phyloP scores from a whole-genome alignment of 2,888 invertebrate species.

The Charanyca ferruginea region DNA sequence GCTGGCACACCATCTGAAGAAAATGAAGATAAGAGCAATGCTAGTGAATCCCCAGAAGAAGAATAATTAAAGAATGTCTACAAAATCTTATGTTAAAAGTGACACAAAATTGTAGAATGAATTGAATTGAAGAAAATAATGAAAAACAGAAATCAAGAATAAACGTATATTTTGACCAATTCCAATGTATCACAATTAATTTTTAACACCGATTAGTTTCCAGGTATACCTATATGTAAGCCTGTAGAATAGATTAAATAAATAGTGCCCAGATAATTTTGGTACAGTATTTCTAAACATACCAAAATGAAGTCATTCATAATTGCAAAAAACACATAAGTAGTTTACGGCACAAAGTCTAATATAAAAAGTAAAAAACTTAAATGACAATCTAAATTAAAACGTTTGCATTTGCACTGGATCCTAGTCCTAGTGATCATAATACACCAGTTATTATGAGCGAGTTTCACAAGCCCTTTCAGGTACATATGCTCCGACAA shows the following conservation, averaged over 20 bases:
- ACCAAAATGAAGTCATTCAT: not conserved
- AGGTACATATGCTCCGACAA: constrained; percentile 41
- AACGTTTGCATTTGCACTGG: constrained; percentile 11
- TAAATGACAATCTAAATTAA: constrained; percentile 21
- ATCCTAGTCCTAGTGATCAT: constrained; percentile 20
- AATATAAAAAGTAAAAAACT: constrained; percentile 23
- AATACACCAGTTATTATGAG: constrained; percentile 12
- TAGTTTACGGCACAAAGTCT: constrained; percentile 1
- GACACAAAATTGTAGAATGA: constrained; percentile 9
- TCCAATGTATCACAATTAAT: constrained; percentile 47
- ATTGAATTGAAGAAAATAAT: no score
- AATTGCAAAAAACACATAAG: not conserved
- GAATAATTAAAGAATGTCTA: constrained; percentile 26
- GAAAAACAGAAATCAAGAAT: constrained; percentile 24
- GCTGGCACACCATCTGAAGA: constrained; percentile 87
- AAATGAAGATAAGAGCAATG: constrained; percentile 77
- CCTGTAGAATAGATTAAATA: no score
- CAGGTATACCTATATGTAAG: no score
- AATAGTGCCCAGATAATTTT: not conserved
- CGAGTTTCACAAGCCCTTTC: constrained; percentile 20
- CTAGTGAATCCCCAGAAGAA: constrained; percentile 66
- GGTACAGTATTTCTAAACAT: not conserved
- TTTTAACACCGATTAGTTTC: no score
- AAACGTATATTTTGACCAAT: constrained; percentile 53
- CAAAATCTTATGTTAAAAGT: not conserved